Base-by-base conservation (phyloP, 2,888 invertebrate species). In the Ypsolopha sequella region DNA sequence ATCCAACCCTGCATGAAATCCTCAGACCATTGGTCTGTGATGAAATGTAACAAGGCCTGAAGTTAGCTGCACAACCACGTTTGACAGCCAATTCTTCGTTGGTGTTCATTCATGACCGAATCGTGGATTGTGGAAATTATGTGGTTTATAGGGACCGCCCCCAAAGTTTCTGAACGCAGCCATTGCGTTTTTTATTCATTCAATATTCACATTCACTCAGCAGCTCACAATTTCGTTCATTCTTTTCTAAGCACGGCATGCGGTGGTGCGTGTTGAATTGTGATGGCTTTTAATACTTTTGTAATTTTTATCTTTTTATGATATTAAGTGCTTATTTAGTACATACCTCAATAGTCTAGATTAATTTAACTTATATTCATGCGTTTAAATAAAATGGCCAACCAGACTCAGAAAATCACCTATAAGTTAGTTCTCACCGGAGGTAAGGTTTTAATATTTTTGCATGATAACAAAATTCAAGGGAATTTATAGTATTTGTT, bases 341-440 rank as follows among this genome's bases (percentile, higher is more conserved):
- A 50, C 67, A n/a, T n/a, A 65, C 65, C 68, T 73, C 75, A 66
- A 56, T 84, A 79, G 81, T 81, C 60, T 82, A 81, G 81, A 80
- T 79, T 50, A 33, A 48, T 53, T 71, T 73, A 69, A 69, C 72
- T 70, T 68, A 59, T 68, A 63, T 73, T 65, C 62, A 68, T 75
- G 60, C 60, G 64, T 71, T 70, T 66, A 64, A 60, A 60, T 58
- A 72, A 79, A 76, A 87, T 87, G 87, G 80, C 86, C 64, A 81
- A 80, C 68, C 82, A 77, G 76, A 73, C 68, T 65, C 88, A 90
- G 68, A 92, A 91, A 84, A 91, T 91, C 63, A 90, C 94, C 63
- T 95, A 95, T 88, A 94, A 91, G 86, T 88, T 96, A 65, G 95
- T 96, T 60, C 89, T 96, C 60, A 96, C 96, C 62, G 96, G 96